Evolutionary conservation across 2,888 invertebrate genomes (phyloP).

Genomic region (Synergus umbraculus): DNA sequence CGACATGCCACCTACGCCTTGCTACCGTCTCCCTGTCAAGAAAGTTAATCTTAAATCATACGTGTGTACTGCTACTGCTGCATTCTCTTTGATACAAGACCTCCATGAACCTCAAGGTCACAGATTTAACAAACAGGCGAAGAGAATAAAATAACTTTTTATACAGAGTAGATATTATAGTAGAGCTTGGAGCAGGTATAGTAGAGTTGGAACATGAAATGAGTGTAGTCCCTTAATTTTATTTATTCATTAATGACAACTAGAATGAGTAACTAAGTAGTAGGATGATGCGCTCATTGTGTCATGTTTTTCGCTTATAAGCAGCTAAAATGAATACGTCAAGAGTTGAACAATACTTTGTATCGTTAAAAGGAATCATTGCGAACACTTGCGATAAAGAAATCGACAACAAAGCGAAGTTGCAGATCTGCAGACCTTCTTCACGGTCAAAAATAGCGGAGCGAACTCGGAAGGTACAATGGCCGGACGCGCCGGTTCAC

Average conservation of each 20-base stretch:
- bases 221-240: too few relatives aligned
- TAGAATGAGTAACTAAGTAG: too few relatives aligned
- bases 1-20: slow-evolving; percentile 72
- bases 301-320: too few relatives aligned
- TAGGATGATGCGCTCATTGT: too few relatives aligned
- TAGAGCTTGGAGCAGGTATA: too few relatives aligned
- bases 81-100: slow-evolving; percentile 9
- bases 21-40: slow-evolving; percentile 70
- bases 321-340: not conserved
- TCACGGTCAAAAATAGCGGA: slow-evolving; percentile 46
- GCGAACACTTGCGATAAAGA: not conserved
- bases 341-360: not conserved
- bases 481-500: slow-evolving; percentile 55
- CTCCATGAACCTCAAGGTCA: not conserved
- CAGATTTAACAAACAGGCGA: not conserved
- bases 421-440: slow-evolving; percentile 49
- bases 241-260: too few relatives aligned
- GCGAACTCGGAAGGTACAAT: slow-evolving; percentile 58
- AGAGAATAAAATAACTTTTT: not conserved
- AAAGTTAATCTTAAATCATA: slow-evolving; percentile 69
- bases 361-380: slow-evolving; percentile 15
- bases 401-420: slow-evolving; percentile 55
- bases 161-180: too few relatives aligned
- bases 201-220: too few relatives aligned
- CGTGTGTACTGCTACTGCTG: slow-evolving; percentile 68